Base-by-base conservation (phyloP, 2,113 vertebrate species). In the Lutjanus erythropterus region DNA sequence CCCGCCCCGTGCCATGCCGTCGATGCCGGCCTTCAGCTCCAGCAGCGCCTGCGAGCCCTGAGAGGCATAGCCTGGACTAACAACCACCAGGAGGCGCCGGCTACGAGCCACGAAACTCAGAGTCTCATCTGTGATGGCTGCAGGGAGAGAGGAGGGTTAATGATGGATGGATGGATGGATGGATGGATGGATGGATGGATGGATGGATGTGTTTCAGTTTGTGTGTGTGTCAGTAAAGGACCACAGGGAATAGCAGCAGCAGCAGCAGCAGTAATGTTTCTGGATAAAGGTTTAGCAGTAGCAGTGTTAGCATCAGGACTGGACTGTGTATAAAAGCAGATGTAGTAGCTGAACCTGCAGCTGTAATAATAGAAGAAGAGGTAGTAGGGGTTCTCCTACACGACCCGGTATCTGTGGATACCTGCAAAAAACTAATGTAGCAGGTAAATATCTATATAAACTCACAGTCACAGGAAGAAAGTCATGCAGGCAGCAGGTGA, bases 61-160 rank as follows among this genome's bases (percentile, higher is more conserved):
- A 9, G 95, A 91, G 71, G 96, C 93, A 78, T 98, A 98, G 89
- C 95, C 96, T 5, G 97, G 96, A 77, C 98, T 98, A 84, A 98
- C 90, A 18, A 99, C 96, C 90, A 99, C 97, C 93, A 98, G 94
- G 80, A 99, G 96, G 81, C 96, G 95, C 75, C 96, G 96, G 89
- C 98, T 99, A 89, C 96, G 97, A 87, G 96, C 95, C 93, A 99
- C 97, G 86, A 97, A 99, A 86, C 94, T 95, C 95, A 99, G 95
- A 37, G 97, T 99, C 94, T 99, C 98, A 1, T 99, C 98, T 78
- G 97, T 98, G 93, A 99, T 96, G 94, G 97, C 98, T 99, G 96
- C 71, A 52, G 64, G 60, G 46, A 25, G 60, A 84, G 55, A 71
- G 92, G 94, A 84, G 88, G 88, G 93, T 94, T 91, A 86, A 68